Conservation (phyloP, 2,888 invertebrate genomes). For the Oligia fasciuncula region DNA sequence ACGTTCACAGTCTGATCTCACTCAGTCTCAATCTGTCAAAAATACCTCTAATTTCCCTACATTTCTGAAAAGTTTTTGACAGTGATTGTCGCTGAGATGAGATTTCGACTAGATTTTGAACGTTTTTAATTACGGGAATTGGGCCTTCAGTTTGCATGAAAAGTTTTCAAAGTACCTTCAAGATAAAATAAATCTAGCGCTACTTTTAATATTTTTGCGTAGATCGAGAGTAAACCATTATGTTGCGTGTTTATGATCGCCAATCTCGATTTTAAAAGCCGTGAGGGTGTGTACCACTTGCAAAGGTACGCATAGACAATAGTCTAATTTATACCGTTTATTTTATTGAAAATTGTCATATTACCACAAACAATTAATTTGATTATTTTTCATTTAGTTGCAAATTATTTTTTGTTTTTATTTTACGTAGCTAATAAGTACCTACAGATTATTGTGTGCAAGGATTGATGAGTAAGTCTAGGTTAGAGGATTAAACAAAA, state of each 20-base stretch:
- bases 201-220: background rate
- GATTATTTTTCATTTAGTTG: slow-evolving; percentile 45
- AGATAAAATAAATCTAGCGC: background rate
- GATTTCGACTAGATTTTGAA: too few relatives aligned
- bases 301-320: slow-evolving; percentile 2
- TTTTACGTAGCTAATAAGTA: background rate
- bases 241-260: slow-evolving; percentile 10
- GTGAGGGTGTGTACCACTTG: slow-evolving; percentile 14
- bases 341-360: slow-evolving; percentile 23
- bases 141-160: background rate
- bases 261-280: background rate
- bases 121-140: too few relatives aligned
- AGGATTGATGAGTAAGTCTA: background rate
- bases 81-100: too few relatives aligned
- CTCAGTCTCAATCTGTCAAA: background rate
- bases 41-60: too few relatives aligned
- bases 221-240: background rate
- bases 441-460: background rate
- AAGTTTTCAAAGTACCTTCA: background rate
- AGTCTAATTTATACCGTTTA: background rate
- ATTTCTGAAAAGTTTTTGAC: too few relatives aligned
- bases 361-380: slow-evolving; percentile 57
- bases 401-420: slow-evolving; percentile 36
- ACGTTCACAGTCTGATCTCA: background rate
- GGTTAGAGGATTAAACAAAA: background rate